Conservation (phyloP, 2,888 invertebrate species). For the Erannis defoliaria region DNA sequence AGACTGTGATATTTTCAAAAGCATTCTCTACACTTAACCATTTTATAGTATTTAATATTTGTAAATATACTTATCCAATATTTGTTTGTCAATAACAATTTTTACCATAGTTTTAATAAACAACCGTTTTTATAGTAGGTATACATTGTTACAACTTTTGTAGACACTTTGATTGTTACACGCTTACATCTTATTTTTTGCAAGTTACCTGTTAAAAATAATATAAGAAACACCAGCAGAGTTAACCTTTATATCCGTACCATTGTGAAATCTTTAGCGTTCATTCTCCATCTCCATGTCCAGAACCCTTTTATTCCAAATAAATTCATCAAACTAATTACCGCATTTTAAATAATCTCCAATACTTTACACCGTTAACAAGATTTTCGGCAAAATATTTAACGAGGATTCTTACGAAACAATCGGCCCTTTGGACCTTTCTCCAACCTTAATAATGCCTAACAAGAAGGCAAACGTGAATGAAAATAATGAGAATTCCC, state of each 20-base stretch:
- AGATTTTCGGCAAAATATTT: conserved; percentile 36
- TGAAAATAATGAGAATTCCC: conserved; percentile 56
- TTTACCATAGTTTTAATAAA: too few relatives aligned
- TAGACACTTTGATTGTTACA: too few relatives aligned
- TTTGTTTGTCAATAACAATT: too few relatives aligned
- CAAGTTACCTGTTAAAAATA: neutral
- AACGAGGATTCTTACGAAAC: conserved; percentile 49
- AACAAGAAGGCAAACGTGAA: conserved; percentile 56
- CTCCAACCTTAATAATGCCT: conserved; percentile 52
- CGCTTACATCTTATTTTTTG: too few relatives aligned
- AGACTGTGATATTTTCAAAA: conserved; percentile 7
- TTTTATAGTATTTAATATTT: neutral
- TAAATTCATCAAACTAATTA: conserved; percentile 32
- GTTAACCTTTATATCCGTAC: neutral
- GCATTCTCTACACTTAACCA: neutral
- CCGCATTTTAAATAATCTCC: conserved; percentile 42
- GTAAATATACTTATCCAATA: neutral
- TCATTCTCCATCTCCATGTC: too few relatives aligned
- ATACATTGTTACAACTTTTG: too few relatives aligned
- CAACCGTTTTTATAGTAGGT: too few relatives aligned
- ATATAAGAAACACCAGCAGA: too few relatives aligned
- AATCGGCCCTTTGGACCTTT: conserved; percentile 53
- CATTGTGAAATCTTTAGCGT: neutral
- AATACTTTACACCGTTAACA: conserved; percentile 32
- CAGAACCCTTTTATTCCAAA: conserved; percentile 10